Conservation (phyloP, 2,113 vertebrate genomes). For the Microcebus jonahi region DNA sequence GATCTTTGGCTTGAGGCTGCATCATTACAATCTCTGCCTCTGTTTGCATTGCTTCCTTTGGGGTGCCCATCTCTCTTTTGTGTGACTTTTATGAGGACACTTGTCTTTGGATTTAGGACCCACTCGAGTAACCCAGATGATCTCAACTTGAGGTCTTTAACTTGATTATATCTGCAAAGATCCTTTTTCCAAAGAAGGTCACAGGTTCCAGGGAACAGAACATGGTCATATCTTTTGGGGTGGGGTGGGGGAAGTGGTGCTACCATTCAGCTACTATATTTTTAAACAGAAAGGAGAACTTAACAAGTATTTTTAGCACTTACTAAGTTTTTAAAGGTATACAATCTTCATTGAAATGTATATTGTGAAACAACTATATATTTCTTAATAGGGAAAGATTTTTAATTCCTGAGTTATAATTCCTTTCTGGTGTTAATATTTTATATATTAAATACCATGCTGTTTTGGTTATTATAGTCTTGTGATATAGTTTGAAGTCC, state of each 20-base stretch:
- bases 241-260: too few species aligned
- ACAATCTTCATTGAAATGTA: background rate
- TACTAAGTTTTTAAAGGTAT: background rate
- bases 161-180: background rate
- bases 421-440: background rate
- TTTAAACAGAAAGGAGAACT: background rate
- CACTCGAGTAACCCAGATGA: background rate
- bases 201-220: background rate
- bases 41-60: too few species aligned
- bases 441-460: background rate
- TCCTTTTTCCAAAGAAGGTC: background rate
- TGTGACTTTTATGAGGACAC: background rate
- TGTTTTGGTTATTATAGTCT: too few species aligned
- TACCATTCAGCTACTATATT: background rate
- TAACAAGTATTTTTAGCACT: background rate
- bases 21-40: background rate
- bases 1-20: background rate
- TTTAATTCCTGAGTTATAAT: background rate
- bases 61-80: background rate
- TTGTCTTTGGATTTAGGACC: background rate
- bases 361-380: background rate
- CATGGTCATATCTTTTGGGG: fast-evolving
- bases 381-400: background rate
- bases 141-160: background rate
- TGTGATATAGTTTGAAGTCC: too few species aligned